Evolutionary conservation across 2,888 invertebrate species (phyloP), one percentile per base, ranked within the genome.

Genomic region (Lucinisca nassula): DNA sequence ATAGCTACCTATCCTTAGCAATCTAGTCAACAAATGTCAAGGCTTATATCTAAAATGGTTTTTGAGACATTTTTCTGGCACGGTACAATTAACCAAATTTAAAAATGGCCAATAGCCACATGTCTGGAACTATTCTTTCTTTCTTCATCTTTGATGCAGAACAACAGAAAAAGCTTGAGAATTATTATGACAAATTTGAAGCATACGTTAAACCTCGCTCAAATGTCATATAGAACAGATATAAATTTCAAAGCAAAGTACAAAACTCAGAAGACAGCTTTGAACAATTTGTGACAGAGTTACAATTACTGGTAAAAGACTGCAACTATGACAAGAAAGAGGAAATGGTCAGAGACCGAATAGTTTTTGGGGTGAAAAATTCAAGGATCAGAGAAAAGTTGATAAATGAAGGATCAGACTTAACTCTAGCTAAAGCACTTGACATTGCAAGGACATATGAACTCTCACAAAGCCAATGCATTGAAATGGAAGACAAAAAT

Each of bases 361-460:
- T 73, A 21, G 73, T 73, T 8, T 8, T 24, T n/a, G 73, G 73
- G 10, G 30, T 73, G 10, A 73, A 21, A 38, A 73, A 38, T 38
- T 24, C 24, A 24, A 73, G 38, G 24, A n/a, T 73, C 37, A 73
- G 73, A 73, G 73, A 35, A 35, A 37, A 38, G 38, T 30, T 70
- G 32, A 3, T 70, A 14, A 70, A 70, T 70, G 32, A 21, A 14
- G 70, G 70, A 35, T 73, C 73, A 2, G 38, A 35, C 14, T 38
- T 73, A 14, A 73, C 38, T 2, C 38, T 73, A 21, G 38, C 21
- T 3, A 73, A 38, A 38, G 38, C 73, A 3, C n/a, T 73, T 6
- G 38, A 73, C 14, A 37, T 73, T n/a, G 73, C 73, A 8, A 73
- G 73, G 24, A 30, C 73, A 21, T 24, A 73, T 73, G 73, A 73